A percentile compares a stretch with the other conserved stretches of the same genome.
phyloP scores from a whole-genome alignment of 2,888 invertebrate species.

The Eudemis profundana region DNA sequence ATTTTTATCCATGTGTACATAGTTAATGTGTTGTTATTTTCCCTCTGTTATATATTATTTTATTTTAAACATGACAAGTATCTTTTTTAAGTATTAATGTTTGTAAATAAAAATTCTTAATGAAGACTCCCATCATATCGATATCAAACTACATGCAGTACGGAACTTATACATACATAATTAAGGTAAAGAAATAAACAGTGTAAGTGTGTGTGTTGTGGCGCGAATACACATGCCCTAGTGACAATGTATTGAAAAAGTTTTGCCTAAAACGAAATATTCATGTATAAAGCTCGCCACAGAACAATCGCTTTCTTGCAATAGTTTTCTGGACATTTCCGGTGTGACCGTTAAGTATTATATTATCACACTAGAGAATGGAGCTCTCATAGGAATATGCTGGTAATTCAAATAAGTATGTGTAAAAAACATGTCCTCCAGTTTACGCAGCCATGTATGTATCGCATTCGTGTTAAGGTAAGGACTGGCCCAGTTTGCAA shows the following conservation, averaged over 20 bases:
- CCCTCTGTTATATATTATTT: constrained; percentile 14
- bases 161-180: background rate
- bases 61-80: constrained; percentile 25
- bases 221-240: background rate
- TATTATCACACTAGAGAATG: background rate
- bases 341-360: background rate
- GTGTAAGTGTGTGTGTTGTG: background rate
- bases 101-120: constrained; percentile 14
- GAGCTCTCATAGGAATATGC: background rate
- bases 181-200: background rate
- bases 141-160: constrained; percentile 5
- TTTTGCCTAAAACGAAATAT: background rate
- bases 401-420: background rate
- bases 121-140: background rate
- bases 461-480: background rate
- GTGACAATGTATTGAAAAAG: background rate
- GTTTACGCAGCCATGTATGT: background rate
- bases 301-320: background rate
- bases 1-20: constrained; percentile 20
- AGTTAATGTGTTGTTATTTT: constrained; percentile 22
- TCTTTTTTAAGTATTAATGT: constrained; percentile 3
- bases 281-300: background rate
- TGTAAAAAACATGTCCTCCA: background rate
- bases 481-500: background rate
- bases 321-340: background rate